Base-by-base conservation (phyloP, 2,888 invertebrate species). In the Cistogaster globosa region DNA sequence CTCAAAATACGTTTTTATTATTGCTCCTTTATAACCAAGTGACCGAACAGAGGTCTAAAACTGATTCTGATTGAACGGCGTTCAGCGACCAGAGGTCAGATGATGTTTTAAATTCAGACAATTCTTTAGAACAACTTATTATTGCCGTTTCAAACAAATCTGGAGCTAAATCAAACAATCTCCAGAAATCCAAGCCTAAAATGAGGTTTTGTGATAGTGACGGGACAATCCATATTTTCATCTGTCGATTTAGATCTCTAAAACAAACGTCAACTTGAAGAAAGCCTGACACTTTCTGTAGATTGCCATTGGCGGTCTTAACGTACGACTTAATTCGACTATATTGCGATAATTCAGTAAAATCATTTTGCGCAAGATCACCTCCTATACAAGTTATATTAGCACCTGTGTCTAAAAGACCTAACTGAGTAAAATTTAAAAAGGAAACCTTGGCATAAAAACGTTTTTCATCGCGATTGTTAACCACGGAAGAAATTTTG, bases 101-200 rank as follows among this genome's bases (percentile, higher is more conserved):
- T 20, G 62, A 62, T 5, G n/a, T 51, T 16, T 7, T 14, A 51
- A n/a, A 16, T 51, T 16, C 7, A 51, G n/a, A n/a, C 7, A n/a
- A 51, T 11, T 51, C n/a, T 51, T 51, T 51, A n/a, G 51, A n/a
- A 14, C n/a, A n/a, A 51, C 12, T 14, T n/a, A n/a, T 51, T n/a
- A 51, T 26, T 26, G 51, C 51, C 7, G 16, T n/a, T 51, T 14
- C 16, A 14, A 51, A n/a, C 7, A n/a, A 7, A n/a, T 51, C 6
- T 1, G 9, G 38, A 11, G 20, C n/a, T 42, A 62, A 32, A 20
- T 36, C 42, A 42, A 42, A 62, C 12, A 12, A 11, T 42, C 14
- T 38, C 38, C 38, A 62, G 12, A 62, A 62, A 42, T 62, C 62
- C 18, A 62, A 20, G 11, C 62, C 62, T n/a, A 62, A 20, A 12